These are phyloP conservation scores for Balanococcus diminutus DNA, from an alignment of 2,888 invertebrate genomes.

Conservation along the genomic window DNA sequence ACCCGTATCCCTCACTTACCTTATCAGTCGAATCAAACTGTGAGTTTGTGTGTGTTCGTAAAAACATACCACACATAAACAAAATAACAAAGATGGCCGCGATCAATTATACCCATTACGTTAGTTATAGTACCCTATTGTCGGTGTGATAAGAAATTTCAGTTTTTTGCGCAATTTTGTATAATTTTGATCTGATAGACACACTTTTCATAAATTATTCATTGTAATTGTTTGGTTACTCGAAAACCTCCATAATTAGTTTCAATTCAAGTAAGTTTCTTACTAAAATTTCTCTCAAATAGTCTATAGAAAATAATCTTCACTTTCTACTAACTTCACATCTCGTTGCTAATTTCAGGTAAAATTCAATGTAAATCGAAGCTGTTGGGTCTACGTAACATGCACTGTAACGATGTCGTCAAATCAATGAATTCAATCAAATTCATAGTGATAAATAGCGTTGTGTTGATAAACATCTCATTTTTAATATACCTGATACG, in stretches of 20 bases:
- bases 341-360: background rate
- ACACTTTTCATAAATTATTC: background rate
- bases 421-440: conserved; percentile 7
- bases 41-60: too few species aligned
- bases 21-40: too few species aligned
- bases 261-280: background rate
- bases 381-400: background rate
- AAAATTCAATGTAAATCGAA: background rate
- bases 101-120: too few species aligned
- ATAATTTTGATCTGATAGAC: background rate
- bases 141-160: background rate
- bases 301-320: background rate
- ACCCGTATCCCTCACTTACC: too few species aligned
- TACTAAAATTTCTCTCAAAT: too few species aligned
- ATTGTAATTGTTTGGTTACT: too few species aligned
- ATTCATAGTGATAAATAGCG: background rate
- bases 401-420: conserved; percentile 11
- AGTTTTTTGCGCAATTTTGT: background rate
- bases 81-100: too few species aligned
- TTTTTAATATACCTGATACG: background rate
- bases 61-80: too few species aligned
- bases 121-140: too few species aligned
- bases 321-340: background rate
- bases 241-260: too few species aligned
- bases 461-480: background rate